A percentile compares a stretch with the other conserved stretches of the same genome.
phyloP scores from a whole-genome alignment of 2,113 vertebrate species.

The Prolemur simus region DNA sequence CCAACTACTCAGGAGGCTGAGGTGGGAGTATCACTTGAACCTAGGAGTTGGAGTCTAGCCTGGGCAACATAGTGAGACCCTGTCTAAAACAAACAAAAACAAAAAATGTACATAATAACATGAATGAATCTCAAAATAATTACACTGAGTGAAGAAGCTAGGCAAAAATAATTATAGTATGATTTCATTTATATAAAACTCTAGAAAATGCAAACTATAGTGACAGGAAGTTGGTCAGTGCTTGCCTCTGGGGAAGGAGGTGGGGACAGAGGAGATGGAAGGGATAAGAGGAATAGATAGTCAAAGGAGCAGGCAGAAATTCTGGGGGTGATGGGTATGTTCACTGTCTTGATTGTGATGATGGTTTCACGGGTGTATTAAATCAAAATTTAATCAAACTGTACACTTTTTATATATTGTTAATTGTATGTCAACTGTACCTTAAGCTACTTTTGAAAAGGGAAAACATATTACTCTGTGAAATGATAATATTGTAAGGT shows the following conservation, averaged over 20 bases:
- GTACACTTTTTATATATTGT: not conserved
- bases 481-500: not conserved
- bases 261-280: not conserved
- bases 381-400: not conserved
- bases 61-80: too few relatives aligned
- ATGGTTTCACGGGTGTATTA: not conserved
- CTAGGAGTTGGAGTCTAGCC: too few relatives aligned
- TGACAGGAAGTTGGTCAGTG: not conserved
- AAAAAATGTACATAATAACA: not conserved
- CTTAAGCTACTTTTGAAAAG: not conserved
- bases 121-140: slow-evolving; percentile 39
- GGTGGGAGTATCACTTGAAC: too few relatives aligned
- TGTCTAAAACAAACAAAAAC: too few relatives aligned
- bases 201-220: not conserved
- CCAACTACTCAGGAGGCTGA: too few relatives aligned
- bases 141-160: slow-evolving; percentile 6
- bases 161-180: slow-evolving; percentile 6
- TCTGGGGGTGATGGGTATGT: not conserved
- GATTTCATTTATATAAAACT: not conserved
- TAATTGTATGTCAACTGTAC: not conserved
- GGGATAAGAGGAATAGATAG: not conserved
- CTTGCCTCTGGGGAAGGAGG: not conserved
- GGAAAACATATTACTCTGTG: not conserved
- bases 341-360: not conserved
- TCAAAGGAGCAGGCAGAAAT: not conserved